Conservation (phyloP, 2,113 vertebrate species). For the Channa argus region DNA sequence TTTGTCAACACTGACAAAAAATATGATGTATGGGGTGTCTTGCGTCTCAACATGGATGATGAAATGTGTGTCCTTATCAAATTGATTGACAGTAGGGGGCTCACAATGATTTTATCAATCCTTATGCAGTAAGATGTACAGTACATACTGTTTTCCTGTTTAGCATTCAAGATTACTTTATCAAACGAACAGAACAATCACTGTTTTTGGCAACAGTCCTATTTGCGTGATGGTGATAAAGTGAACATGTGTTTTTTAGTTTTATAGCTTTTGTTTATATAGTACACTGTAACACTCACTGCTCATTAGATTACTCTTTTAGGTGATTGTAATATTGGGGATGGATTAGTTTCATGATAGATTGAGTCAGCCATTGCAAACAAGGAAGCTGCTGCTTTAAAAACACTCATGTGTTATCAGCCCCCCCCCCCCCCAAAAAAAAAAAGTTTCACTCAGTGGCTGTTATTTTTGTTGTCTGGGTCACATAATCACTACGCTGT, state of each 20-base stretch:
- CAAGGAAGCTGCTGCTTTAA: constrained; percentile 28
- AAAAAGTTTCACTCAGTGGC: constrained; percentile 11
- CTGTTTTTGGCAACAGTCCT: background rate
- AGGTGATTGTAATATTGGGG: constrained; percentile 6
- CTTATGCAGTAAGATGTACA: background rate
- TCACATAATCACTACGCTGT: constrained; percentile 47
- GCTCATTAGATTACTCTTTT: constrained; percentile 27
- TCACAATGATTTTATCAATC: background rate
- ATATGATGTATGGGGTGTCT: constrained; percentile 45
- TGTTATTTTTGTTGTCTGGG: constrained; percentile 51
- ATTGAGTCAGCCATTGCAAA: constrained; percentile 30
- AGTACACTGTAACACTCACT: constrained; percentile 19
- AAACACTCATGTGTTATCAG: constrained; percentile 3
- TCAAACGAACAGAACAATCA: background rate
- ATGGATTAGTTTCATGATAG: constrained; percentile 6
- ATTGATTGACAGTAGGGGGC: background rate
- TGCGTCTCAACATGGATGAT: background rate
- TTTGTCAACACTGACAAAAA: background rate
- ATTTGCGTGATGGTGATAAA: background rate
- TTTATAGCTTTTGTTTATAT: constrained; percentile 40
- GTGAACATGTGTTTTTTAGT: constrained; percentile 27
- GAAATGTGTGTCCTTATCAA: background rate
- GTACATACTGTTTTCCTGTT: constrained; percentile 1
- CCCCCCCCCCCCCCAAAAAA: background rate
- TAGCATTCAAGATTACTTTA: constrained; percentile 16